Percentiles rank a stretch among this genome's conserved stretches.
Evolutionary conservation across 2,888 invertebrate species (phyloP).

Genomic region (Eueremaeus valkanovi): DNA sequence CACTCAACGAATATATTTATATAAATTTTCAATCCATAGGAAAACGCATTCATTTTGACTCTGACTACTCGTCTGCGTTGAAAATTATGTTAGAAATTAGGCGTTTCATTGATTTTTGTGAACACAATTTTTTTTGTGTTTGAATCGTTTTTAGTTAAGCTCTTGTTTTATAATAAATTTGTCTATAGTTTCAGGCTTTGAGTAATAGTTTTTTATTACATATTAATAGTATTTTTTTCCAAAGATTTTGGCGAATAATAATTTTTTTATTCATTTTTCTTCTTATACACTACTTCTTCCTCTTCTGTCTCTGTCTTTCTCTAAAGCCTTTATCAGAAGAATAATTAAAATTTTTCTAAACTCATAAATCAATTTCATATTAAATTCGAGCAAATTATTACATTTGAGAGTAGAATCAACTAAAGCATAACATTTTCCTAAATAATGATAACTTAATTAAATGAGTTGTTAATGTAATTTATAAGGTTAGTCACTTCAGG

Average conservation of each 20-base stretch:
- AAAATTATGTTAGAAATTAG: neutral
- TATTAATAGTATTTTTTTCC: constrained; percentile 9
- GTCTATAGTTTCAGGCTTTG: neutral
- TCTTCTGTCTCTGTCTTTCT: neutral
- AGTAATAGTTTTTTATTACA: constrained; percentile 10
- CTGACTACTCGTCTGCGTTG: neutral
- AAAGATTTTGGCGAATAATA: neutral
- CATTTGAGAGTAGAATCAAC: constrained; percentile 1
- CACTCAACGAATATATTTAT: neutral
- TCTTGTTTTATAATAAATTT: neutral
- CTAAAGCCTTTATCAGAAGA: neutral
- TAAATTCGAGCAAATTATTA: constrained; percentile 18
- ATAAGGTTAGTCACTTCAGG: constrained; percentile 17
- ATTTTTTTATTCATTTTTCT: neutral
- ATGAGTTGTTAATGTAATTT: constrained; percentile 27
- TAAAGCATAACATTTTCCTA: constrained; percentile 14
- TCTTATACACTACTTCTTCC: neutral
- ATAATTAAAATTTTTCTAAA: constrained; percentile 21
- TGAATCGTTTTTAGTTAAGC: neutral
- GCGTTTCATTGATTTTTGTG: constrained; percentile 25
- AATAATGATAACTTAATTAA: constrained; percentile 33
- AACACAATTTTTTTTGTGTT: too few relatives aligned
- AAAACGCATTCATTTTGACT: neutral
- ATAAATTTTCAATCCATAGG: neutral
- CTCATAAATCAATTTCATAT: constrained; percentile 28